Base-by-base conservation (phyloP, 2,888 invertebrate genomes). In the Andrena trimmerana region DNA sequence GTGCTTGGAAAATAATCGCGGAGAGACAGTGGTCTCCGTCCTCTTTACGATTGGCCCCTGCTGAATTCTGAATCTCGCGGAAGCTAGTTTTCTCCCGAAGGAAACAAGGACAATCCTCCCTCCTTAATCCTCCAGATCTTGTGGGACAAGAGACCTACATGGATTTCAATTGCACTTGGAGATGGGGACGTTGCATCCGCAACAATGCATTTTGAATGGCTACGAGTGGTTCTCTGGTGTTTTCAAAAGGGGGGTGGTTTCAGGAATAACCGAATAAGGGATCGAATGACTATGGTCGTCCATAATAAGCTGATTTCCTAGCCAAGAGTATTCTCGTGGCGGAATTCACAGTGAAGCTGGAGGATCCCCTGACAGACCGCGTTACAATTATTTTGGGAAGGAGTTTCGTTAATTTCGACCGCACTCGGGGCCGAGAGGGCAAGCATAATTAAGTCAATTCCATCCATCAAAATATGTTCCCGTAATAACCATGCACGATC, bases 1-100 rank as follows among this genome's bases (percentile, higher is more conserved):
- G 48, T 63, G 60, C n/a, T 63, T 65, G 24, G 67, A 48, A 72
- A 78, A 68, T 78, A 78, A 54, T 68, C 68, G 20, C 8, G 20
- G 10, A 24, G n/a, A 50, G 33, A 29, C 20, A 13, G n/a, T 7
- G 10, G 27, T 20, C n/a, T 42, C 36, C 20, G 36, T 60, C 31
- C 36, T 5, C 2, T 62, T 27, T 20, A 42, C 42, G 67, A 60
- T 60, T 50, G 50, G 42, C 7, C 33, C n/a, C 8, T 13, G 48
- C 13, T 36, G 67, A 60, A 68, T 60, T 31, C 36, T 4, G 7
- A n/a, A 29, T 36, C 57, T 57, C 36, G 27, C 6, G 27, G 36
- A 66, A 48, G 24, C 5, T n/a, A 8, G 66, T 29, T 27, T 36
- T 5, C 42, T 16, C 16, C 6, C 13, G 24, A 27, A 36, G 5